Percentiles rank a stretch among this genome's conserved stretches.
Evolutionary conservation across 1,140 invertebrate species (phyloP).

Genomic region (Drosophila nannoptera): DNA sequence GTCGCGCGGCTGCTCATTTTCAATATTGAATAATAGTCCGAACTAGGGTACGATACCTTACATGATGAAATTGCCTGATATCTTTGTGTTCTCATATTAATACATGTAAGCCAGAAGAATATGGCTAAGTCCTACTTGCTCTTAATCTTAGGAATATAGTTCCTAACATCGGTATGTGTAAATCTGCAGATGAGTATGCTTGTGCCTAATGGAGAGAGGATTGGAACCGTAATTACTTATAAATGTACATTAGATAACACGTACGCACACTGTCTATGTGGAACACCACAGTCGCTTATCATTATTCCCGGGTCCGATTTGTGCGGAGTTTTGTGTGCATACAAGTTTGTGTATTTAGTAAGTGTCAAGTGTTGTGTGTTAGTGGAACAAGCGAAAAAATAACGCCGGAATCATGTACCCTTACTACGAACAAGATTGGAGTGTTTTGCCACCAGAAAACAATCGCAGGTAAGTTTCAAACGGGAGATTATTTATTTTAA

Average conservation of each 20-base stretch:
- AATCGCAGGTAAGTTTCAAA: slow-evolving; percentile 85
- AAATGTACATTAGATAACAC: slow-evolving; percentile 73
- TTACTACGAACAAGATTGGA: slow-evolving; percentile 89
- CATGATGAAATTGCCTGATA: neutral
- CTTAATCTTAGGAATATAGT: slow-evolving; percentile 2
- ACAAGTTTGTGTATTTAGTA: slow-evolving; percentile 39
- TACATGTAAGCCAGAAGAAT: no score
- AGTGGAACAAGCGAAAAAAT: slow-evolving; percentile 5
- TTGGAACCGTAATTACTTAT: slow-evolving; percentile 54
- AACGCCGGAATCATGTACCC: slow-evolving; percentile 81
- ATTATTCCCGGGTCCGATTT: slow-evolving; percentile 47
- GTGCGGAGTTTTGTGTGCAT: slow-evolving; percentile 37
- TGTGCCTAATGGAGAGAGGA: slow-evolving; percentile 19
- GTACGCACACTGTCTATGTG: slow-evolving; percentile 47
- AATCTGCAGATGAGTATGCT: slow-evolving; percentile 12
- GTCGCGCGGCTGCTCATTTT: slow-evolving; percentile 27
- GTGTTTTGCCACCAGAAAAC: slow-evolving; percentile 88
- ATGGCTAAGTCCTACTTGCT: neutral
- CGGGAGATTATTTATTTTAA: slow-evolving; percentile 1
- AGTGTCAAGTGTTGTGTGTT: slow-evolving; percentile 25
- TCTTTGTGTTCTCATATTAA: no score
- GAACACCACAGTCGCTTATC: slow-evolving; percentile 60
- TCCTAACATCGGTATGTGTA: slow-evolving; percentile 1
- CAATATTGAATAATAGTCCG: no score
- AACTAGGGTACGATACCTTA: no score